These are phyloP conservation scores for Steatocranus sp. DNA, from an alignment of 2,797 vertebrate species.

Conservation along the genomic window DNA sequence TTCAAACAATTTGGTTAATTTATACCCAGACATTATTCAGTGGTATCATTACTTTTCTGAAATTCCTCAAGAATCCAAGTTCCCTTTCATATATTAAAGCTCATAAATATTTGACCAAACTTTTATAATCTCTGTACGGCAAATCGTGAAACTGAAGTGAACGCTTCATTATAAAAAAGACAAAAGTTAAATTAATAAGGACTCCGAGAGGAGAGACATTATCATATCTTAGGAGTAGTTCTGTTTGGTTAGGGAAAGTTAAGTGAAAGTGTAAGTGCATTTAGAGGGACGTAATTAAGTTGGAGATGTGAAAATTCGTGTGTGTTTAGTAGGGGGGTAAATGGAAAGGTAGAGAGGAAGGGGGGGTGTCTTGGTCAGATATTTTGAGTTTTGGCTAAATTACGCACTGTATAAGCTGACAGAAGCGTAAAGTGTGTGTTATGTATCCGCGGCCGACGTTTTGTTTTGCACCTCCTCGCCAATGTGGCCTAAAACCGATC, in stretches of 20 bases:
- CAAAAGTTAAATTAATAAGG: not conserved
- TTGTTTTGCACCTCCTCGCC: conserved; percentile 59
- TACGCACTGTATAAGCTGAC: not conserved
- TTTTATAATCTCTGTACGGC: not conserved
- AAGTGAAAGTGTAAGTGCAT: not conserved
- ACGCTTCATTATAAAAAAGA: not conserved
- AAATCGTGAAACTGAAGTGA: not conserved
- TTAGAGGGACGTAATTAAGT: conserved; percentile 10
- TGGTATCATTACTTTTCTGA: not conserved
- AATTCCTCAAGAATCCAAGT: conserved; percentile 1
- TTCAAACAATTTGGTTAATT: conserved; percentile 17
- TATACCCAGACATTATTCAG: not conserved
- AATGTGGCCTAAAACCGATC: conserved; percentile 81
- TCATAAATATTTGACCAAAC: conserved; percentile 43
- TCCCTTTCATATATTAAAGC: conserved; percentile 6
- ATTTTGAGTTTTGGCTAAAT: conserved; percentile 1
- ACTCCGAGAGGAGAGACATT: not conserved
- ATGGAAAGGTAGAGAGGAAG: not conserved
- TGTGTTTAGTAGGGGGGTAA: not conserved
- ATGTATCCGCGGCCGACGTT: conserved; percentile 8
- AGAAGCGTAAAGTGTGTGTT: conserved; percentile 12
- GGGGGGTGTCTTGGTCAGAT: not conserved
- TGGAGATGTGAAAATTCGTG: not conserved
- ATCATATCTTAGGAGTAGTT: not conserved
- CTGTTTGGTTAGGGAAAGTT: not conserved